Percentiles rank a stretch among this genome's conserved stretches.
Evolutionary conservation across 2,888 invertebrate species (phyloP).

Genomic region (Ellobium chinense): DNA sequence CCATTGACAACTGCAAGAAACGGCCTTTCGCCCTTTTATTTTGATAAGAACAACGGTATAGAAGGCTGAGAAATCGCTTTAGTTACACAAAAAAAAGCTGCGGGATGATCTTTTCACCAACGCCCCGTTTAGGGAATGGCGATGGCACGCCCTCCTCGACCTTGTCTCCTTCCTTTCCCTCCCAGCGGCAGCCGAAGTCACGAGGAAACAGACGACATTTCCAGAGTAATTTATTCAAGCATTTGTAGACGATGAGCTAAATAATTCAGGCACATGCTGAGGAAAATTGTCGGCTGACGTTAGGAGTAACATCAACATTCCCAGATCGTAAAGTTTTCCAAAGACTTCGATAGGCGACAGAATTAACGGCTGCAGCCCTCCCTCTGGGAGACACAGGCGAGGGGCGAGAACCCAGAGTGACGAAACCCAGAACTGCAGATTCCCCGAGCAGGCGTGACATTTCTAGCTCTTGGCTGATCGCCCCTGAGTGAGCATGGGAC

Average conservation of each 20-base stretch:
- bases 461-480: not conserved
- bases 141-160: not conserved
- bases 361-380: conserved; percentile 16
- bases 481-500: not conserved
- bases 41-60: not conserved
- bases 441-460: not conserved
- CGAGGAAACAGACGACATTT: not conserved
- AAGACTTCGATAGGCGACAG: not conserved
- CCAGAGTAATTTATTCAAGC: not conserved
- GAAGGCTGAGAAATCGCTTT: not conserved
- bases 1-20: not conserved
- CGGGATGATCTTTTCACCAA: not conserved
- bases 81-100: not conserved
- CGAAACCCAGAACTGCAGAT: conserved; percentile 13
- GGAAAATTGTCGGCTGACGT: not conserved
- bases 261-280: not conserved
- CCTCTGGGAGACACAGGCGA: not conserved
- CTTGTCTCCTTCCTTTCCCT: no score
- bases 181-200: not conserved
- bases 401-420: not conserved
- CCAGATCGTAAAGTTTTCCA: conserved; percentile 18
- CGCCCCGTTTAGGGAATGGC: not conserved
- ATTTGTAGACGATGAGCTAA: conserved; percentile 4
- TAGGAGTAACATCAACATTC: conserved; percentile 14
- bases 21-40: not conserved